phyloP scores from a whole-genome alignment of 2,888 invertebrate genomes.

The Aphelenchoides bicaudatus region DNA sequence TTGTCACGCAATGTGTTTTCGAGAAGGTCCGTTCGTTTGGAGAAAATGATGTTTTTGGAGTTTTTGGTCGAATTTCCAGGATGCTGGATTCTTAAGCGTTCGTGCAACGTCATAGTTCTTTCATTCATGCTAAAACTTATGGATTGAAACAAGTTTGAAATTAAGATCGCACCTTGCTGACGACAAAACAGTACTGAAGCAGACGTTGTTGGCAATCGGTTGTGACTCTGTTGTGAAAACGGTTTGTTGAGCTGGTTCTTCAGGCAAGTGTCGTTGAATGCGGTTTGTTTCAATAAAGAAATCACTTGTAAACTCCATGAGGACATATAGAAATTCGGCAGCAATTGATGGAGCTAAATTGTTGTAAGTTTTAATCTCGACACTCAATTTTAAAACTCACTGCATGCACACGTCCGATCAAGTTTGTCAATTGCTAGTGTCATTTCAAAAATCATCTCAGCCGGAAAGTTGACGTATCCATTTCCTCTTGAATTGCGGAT shows the following conservation, averaged over 20 bases:
- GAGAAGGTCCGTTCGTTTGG: conserved; percentile 14
- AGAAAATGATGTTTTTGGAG: conserved; percentile 17
- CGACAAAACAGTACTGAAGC: conserved; percentile 10
- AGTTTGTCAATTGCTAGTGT: conserved; percentile 4
- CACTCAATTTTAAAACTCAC: not conserved
- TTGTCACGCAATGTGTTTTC: conserved; percentile 19
- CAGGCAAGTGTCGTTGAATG: not conserved
- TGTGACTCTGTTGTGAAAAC: conserved; percentile 2
- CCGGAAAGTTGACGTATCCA: conserved; percentile 9
- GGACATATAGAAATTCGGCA: conserved; percentile 8
- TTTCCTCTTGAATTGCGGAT: not conserved
- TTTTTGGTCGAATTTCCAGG: not conserved
- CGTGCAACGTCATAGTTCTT: not conserved
- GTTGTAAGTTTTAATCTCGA: not conserved
- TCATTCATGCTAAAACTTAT: not conserved
- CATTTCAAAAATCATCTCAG: conserved; percentile 6
- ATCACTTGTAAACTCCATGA: conserved; percentile 10
- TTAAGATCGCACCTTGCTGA: not conserved
- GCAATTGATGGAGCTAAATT: conserved; percentile 6
- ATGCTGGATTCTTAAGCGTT: not conserved
- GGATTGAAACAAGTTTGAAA: not conserved
- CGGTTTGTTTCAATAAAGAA: conserved; percentile 9
- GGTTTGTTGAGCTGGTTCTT: not conserved
- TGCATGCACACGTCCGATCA: conserved; percentile 11
- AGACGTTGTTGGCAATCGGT: conserved; percentile 12